phyloP scores from a whole-genome alignment of 2,888 invertebrate genomes.

The Dinocampus coccinellae region DNA sequence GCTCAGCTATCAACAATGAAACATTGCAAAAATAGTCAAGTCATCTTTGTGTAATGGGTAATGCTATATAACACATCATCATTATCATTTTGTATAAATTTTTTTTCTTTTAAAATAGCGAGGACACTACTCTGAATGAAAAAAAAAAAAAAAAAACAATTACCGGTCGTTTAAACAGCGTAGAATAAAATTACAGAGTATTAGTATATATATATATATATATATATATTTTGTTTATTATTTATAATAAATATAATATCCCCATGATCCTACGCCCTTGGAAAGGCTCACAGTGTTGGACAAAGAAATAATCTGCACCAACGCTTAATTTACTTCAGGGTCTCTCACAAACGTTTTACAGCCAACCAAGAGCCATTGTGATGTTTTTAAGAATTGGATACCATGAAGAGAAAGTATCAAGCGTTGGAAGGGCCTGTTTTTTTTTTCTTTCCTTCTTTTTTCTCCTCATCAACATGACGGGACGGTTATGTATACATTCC shows the following conservation, averaged over 20 bases:
- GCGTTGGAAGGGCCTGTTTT: constrained; percentile 23
- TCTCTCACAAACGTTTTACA: constrained; percentile 16
- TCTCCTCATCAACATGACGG: neutral
- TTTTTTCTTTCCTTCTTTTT: neutral
- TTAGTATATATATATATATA: neutral
- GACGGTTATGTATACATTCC: neutral
- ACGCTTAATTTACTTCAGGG: constrained; percentile 40
- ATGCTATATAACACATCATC: neutral
- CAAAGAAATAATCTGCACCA: constrained; percentile 30
- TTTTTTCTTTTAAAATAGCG: neutral
- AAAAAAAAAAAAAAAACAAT: neutral
- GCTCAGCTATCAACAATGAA: constrained; percentile 7
- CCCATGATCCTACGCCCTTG: constrained; percentile 44
- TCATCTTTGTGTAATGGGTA: constrained; percentile 4
- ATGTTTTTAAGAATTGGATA: constrained; percentile 21
- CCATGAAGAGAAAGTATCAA: constrained; percentile 37
- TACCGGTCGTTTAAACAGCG: neutral
- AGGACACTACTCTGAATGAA: neutral
- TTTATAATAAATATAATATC: constrained; percentile 24
- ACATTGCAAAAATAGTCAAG: constrained; percentile 19
- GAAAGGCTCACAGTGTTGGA: constrained; percentile 28
- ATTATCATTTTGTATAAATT: neutral
- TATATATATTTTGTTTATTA: neutral
- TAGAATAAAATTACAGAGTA: neutral
- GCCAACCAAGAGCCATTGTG: neutral